Percentiles rank a stretch among this genome's conserved stretches.
Evolutionary conservation across 2,113 vertebrate genomes (phyloP).

Genomic region (Oostethus manadensis): DNA sequence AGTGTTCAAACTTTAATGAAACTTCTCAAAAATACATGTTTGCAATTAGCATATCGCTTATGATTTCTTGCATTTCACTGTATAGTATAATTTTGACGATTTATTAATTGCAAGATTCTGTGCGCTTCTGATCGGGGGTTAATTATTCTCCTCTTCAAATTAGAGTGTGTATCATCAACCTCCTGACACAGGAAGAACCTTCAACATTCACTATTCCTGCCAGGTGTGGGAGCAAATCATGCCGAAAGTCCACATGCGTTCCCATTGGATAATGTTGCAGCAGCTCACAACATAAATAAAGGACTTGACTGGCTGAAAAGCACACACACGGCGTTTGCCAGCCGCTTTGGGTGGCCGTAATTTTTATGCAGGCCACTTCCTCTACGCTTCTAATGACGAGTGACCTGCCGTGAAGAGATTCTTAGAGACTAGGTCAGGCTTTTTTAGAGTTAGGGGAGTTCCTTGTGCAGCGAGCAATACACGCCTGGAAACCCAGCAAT

Average conservation of each 20-base stretch:
- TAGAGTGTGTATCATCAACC: too few relatives aligned
- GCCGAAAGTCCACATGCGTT: conserved; percentile 13
- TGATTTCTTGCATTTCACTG: too few relatives aligned
- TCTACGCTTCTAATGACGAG: conserved; percentile 75
- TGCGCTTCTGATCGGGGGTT: too few relatives aligned
- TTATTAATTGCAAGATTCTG: too few relatives aligned
- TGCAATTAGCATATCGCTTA: too few relatives aligned
- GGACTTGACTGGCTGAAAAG: conserved; percentile 57
- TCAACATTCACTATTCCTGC: background rate
- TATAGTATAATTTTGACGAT: too few relatives aligned
- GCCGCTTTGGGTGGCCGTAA: conserved; percentile 77
- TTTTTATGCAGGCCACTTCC: conserved; percentile 67
- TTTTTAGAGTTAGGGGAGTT: conserved; percentile 69
- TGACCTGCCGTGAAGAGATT: conserved; percentile 75
- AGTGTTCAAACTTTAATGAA: too few relatives aligned
- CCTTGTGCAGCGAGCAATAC: conserved; percentile 69
- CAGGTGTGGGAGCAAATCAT: background rate
- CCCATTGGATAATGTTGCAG: conserved; percentile 41
- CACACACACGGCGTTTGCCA: conserved; percentile 55
- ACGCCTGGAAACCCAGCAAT: conserved; percentile 68
- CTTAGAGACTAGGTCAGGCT: conserved; percentile 74
- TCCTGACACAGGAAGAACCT: too few relatives aligned
- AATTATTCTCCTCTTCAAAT: too few relatives aligned
- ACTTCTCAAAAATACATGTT: too few relatives aligned
- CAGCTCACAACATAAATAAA: conserved; percentile 44